Conservation (phyloP, 2,888 invertebrate species). For the Serrognathus titanus region DNA sequence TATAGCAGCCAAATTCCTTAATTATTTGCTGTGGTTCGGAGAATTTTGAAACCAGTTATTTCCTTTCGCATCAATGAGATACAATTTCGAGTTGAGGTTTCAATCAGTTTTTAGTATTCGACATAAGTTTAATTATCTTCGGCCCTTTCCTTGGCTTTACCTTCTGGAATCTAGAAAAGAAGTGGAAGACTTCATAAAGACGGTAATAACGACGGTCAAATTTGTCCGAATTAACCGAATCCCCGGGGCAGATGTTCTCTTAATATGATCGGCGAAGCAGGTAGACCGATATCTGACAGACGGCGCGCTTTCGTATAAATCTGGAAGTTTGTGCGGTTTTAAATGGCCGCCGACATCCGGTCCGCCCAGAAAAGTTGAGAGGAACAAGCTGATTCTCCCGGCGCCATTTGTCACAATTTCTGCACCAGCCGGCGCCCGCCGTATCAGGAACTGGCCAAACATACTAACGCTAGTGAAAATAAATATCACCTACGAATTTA, state of each 20-base stretch:
- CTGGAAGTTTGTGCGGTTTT: conserved; percentile 35
- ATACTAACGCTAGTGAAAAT: conserved; percentile 28
- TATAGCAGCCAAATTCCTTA: no score
- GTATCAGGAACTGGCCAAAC: conserved; percentile 15
- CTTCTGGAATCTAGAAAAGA: no score
- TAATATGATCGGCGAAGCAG: conserved; percentile 21
- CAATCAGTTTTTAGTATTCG: no score
- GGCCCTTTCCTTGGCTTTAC: no score
- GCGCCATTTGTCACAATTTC: conserved; percentile 39
- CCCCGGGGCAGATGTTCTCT: conserved; percentile 6
- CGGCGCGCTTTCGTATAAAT: conserved; percentile 27
- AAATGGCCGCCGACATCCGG: conserved; percentile 34
- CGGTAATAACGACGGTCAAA: conserved; percentile 2
- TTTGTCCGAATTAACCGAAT: conserved; percentile 14
- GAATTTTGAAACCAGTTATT: no score
- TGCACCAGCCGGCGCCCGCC: conserved; percentile 31
- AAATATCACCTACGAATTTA: conserved; percentile 28
- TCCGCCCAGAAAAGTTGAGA: conserved; percentile 32
- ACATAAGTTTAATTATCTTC: no score
- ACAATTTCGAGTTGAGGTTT: no score
- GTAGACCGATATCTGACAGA: conserved; percentile 31
- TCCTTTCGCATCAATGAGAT: no score
- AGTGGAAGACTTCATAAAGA: no score
- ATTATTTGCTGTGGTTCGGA: no score
- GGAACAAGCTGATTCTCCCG: conserved; percentile 32